These are phyloP conservation scores for Geotrypetes seraphini DNA, from an alignment of 2,797 vertebrate species.

Conservation along the genomic window DNA sequence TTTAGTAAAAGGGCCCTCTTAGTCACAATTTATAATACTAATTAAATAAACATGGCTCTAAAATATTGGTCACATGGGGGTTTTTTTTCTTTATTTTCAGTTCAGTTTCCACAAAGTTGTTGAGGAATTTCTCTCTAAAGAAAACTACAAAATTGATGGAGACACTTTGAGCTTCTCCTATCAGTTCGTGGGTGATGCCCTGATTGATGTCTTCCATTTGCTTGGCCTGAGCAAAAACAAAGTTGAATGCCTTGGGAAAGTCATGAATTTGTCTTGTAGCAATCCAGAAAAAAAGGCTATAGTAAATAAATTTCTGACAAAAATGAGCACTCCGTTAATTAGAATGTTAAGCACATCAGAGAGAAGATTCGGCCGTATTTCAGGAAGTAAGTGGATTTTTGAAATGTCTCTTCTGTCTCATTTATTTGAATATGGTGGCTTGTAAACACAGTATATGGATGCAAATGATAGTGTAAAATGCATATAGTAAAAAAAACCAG, in stretches of 20 bases:
- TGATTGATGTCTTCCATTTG: conserved; percentile 46
- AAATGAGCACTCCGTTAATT: conserved; percentile 40
- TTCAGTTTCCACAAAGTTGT: conserved; percentile 44
- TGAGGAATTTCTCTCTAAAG: conserved; percentile 31
- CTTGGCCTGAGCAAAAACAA: conserved; percentile 46
- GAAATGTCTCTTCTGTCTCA: too few species aligned
- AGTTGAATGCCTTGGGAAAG: conserved; percentile 34
- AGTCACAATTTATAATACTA: too few species aligned
- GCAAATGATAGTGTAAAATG: too few species aligned
- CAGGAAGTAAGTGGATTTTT: conserved; percentile 30
- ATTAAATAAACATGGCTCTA: too few species aligned
- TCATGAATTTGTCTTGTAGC: conserved; percentile 41
- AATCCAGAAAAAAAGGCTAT: conserved; percentile 43
- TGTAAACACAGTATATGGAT: too few species aligned
- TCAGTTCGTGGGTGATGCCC: conserved; percentile 42
- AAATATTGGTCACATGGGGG: too few species aligned
- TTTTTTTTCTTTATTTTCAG: conserved; percentile 16
- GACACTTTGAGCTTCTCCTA: conserved; percentile 40
- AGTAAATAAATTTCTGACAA: conserved; percentile 44
- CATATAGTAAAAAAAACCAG: too few species aligned
- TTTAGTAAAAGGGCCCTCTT: too few species aligned
- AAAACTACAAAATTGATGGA: conserved; percentile 22
- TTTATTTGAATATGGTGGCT: too few species aligned
- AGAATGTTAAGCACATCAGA: conserved; percentile 35
- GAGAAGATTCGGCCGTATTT: conserved; percentile 37